Evolutionary conservation across 2,888 invertebrate species (phyloP).

Genomic region (Megaustenia siamemsis): DNA sequence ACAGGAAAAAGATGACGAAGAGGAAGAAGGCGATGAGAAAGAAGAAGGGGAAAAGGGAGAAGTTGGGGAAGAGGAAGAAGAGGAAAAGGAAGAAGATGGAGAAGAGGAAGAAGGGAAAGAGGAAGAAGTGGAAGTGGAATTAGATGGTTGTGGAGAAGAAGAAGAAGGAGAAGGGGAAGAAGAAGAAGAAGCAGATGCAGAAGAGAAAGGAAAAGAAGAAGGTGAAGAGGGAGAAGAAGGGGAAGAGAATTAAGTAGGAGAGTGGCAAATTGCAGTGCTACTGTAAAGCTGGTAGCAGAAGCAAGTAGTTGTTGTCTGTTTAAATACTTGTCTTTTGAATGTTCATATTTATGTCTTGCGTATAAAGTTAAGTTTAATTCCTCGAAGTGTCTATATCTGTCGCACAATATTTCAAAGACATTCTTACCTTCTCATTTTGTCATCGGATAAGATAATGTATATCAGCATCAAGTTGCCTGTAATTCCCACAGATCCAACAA

Average conservation of each 20-base stretch:
- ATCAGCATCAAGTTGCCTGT: constrained; percentile 78
- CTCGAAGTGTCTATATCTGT: not conserved
- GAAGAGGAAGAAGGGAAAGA: too few relatives aligned
- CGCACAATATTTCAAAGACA: not conserved
- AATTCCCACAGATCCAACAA: constrained; percentile 75
- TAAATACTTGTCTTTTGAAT: not conserved
- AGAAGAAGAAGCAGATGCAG: not conserved
- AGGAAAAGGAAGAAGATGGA: too few relatives aligned
- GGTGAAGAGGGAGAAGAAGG: too few relatives aligned
- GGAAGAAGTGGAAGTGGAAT: not conserved
- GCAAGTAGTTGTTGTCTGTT: not conserved
- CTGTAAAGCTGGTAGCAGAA: too few relatives aligned
- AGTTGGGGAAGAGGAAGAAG: too few relatives aligned
- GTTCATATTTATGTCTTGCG: too few relatives aligned
- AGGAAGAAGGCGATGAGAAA: too few relatives aligned
- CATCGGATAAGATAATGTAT: constrained; percentile 76
- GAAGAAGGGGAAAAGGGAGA: too few relatives aligned
- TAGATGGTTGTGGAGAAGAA: constrained; percentile 1
- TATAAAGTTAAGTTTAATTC: too few relatives aligned
- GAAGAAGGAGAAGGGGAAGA: constrained; percentile 40
- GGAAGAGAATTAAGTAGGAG: too few relatives aligned
- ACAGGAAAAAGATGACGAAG: constrained; percentile 25
- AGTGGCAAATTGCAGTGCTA: too few relatives aligned
- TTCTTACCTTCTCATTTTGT: constrained; percentile 60
- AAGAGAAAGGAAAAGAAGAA: too few relatives aligned